phyloP scores from a whole-genome alignment of 2,888 invertebrate genomes.

The Dryobota labecula region DNA sequence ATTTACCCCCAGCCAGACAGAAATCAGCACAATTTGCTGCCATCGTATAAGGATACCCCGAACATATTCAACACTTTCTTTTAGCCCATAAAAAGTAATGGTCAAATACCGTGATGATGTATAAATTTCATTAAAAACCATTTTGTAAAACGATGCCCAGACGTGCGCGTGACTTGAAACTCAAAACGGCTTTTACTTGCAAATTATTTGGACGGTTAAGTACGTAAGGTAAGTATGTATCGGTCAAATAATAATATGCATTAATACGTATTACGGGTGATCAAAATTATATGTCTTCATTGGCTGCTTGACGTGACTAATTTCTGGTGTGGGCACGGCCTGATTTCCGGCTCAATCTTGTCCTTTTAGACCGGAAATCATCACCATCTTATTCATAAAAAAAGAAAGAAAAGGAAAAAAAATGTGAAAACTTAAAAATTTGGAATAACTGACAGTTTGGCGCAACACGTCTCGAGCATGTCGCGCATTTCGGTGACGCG shows the following conservation, averaged over 20 bases:
- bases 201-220: conserved; percentile 51
- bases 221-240: conserved; percentile 34
- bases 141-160: conserved; percentile 51
- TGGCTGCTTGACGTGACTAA: conserved; percentile 13
- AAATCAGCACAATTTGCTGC: conserved; percentile 11
- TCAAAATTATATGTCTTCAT: conserved; percentile 31
- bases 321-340: neutral
- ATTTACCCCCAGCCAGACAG: conserved; percentile 1
- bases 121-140: conserved; percentile 64
- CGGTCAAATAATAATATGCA: conserved; percentile 49
- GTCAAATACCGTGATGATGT: conserved; percentile 46
- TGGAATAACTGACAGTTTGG: too few species aligned
- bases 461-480: too few species aligned
- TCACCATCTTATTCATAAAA: too few species aligned
- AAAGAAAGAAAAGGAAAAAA: too few species aligned
- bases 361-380: neutral
- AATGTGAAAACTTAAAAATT: too few species aligned
- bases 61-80: conserved; percentile 54
- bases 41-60: conserved; percentile 17
- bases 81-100: conserved; percentile 56
- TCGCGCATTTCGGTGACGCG: too few species aligned
- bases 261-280: conserved; percentile 56
- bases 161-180: conserved; percentile 56
- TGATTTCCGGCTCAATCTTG: conserved; percentile 2
- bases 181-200: conserved; percentile 46